Conservation (phyloP, 2,888 invertebrate species). For the Sisyra terminalis region DNA sequence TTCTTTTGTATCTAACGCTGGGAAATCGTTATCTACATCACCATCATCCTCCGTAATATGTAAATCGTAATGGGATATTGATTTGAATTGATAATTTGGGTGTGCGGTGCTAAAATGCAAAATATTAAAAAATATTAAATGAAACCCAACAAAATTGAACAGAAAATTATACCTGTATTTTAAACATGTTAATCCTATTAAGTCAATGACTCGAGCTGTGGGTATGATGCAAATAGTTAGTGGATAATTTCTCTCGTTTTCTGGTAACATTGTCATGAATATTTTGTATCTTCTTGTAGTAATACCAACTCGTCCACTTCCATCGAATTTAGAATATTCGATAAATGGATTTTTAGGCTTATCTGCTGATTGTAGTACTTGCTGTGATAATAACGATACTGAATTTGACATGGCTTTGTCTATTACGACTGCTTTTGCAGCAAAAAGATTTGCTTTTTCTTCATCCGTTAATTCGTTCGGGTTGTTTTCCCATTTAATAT, state of each 20-base stretch:
- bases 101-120: conserved; percentile 35
- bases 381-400: conserved; percentile 54
- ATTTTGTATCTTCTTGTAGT: conserved; percentile 76
- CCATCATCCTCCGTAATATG: conserved; percentile 95
- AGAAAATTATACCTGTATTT: conserved; percentile 57
- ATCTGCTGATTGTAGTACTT: conserved; percentile 58
- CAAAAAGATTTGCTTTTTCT: conserved; percentile 41
- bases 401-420: conserved; percentile 17
- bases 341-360: conserved; percentile 74
- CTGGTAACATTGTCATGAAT: conserved; percentile 74
- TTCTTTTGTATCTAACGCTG: conserved; percentile 74
- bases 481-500: conserved; percentile 52
- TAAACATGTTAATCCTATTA: conserved; percentile 86
- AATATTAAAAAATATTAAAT: background rate
- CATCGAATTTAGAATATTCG: conserved; percentile 84
- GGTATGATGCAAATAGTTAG: conserved; percentile 65
- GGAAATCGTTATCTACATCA: conserved; percentile 86
- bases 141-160: background rate
- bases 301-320: conserved; percentile 63
- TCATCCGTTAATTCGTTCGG: conserved; percentile 33
- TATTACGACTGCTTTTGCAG: conserved; percentile 25
- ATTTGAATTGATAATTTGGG: conserved; percentile 42
- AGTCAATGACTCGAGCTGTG: conserved; percentile 72
- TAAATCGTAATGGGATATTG: conserved; percentile 61
- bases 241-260: conserved; percentile 68